These are phyloP conservation scores for Adelognathus sp. DNA, from an alignment of 2,888 invertebrate genomes.

Conservation along the genomic window DNA sequence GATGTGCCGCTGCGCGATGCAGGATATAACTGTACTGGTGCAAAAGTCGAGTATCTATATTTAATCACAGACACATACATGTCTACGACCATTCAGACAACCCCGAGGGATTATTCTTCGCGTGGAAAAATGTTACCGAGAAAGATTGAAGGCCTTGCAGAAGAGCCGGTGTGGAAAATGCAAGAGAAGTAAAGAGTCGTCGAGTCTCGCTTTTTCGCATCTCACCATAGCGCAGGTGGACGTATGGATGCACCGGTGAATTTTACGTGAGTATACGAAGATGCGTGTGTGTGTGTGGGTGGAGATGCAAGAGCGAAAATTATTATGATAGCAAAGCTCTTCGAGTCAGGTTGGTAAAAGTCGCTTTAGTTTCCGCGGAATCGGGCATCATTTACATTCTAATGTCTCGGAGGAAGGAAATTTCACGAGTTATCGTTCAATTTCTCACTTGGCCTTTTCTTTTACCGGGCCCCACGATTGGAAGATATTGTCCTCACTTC, in stretches of 20 bases:
- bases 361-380: slow-evolving; percentile 26
- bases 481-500: background rate
- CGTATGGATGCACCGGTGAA: background rate
- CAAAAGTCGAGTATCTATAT: background rate
- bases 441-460: slow-evolving; percentile 28
- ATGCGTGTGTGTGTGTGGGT: background rate
- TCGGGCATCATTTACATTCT: slow-evolving; percentile 34
- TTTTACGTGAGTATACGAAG: background rate
- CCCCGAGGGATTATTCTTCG: slow-evolving; percentile 64
- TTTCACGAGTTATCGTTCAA: slow-evolving; percentile 23
- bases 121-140: slow-evolving; percentile 61
- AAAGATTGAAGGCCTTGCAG: slow-evolving; percentile 60
- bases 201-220: slow-evolving; percentile 18
- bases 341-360: slow-evolving; percentile 3
- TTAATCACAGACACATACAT: background rate
- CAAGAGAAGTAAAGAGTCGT: slow-evolving; percentile 43
- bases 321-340: slow-evolving; percentile 22
- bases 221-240: background rate
- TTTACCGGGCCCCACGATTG: background rate
- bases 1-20: background rate
- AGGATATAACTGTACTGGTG: background rate
- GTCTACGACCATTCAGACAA: background rate
- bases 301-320: background rate
- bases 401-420: background rate
- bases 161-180: slow-evolving; percentile 60